phyloP scores from a whole-genome alignment of 37 sponge, comb jelly and placozoan species.

The Chondrilla cf. caribensis region DNA sequence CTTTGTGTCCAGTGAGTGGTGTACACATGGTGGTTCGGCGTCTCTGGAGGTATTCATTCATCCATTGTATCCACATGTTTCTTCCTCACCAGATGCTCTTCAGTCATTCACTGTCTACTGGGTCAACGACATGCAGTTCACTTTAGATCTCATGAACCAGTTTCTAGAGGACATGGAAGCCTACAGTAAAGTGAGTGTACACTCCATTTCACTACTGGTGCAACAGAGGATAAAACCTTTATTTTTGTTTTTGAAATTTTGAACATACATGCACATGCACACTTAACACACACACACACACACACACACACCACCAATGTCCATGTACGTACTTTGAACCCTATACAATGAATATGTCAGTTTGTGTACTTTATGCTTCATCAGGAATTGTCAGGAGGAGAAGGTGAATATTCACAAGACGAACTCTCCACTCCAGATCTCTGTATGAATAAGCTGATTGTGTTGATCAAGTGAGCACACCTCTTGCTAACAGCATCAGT shows the following conservation, averaged over 20 bases:
- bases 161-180: conserved; percentile 91
- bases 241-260: not conserved
- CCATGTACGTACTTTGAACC: too few relatives aligned
- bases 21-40: not conserved
- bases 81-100: conserved; percentile 31
- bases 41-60: not conserved
- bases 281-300: too few relatives aligned
- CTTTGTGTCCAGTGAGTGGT: conserved; percentile 48
- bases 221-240: too few relatives aligned
- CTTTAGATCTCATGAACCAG: conserved; percentile 78
- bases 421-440: conserved; percentile 61
- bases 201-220: too few relatives aligned
- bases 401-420: conserved; percentile 35
- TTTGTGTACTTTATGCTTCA: too few relatives aligned
- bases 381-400: conserved; percentile 52
- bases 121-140: conserved; percentile 66
- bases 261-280: not conserved
- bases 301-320: too few relatives aligned
- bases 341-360: too few relatives aligned
- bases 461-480: conserved; percentile 45
- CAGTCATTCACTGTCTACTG: conserved; percentile 60
- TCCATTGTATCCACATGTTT: not conserved
- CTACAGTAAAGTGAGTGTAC: conserved; percentile 57
- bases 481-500: too few relatives aligned
- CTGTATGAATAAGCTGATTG: conserved; percentile 51